Percentiles rank a stretch among this genome's conserved stretches.
These are phyloP conservation scores for Gryllus longicercus DNA, from an alignment of 2,888 invertebrate genomes.

Conservation along the genomic window DNA sequence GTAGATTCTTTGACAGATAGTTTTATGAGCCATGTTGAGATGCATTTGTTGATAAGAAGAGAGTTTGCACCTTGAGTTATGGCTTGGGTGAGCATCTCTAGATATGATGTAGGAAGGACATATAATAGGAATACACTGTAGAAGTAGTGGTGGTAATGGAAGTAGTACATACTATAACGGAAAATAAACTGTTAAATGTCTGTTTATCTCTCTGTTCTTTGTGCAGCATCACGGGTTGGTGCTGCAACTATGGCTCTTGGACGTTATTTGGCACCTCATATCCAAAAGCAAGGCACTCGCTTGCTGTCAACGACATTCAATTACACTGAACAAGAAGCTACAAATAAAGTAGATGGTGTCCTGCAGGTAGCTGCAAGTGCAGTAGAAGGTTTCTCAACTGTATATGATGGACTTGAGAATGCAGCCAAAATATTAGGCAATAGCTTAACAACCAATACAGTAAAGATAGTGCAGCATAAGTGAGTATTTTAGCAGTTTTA, in stretches of 20 bases:
- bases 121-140: no score
- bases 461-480: constrained; percentile 70
- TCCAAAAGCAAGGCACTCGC: constrained; percentile 61
- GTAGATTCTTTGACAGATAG: no score
- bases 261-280: constrained; percentile 63
- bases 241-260: constrained; percentile 65
- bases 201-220: no score
- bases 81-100: no score
- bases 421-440: constrained; percentile 64
- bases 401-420: constrained; percentile 66
- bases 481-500: constrained; percentile 45
- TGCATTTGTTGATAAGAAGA: no score
- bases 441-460: constrained; percentile 67
- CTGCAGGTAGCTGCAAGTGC: constrained; percentile 68
- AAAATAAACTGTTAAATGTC: no score
- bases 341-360: constrained; percentile 56
- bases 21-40: no score
- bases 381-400: constrained; percentile 65
- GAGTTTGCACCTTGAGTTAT: no score
- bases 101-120: no score
- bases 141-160: no score
- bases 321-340: constrained; percentile 54
- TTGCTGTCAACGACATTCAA: constrained; percentile 56
- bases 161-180: no score
- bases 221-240: constrained; percentile 53